Conservation (phyloP, 2,888 invertebrate genomes). For the Eumacrocentrus americanus region DNA sequence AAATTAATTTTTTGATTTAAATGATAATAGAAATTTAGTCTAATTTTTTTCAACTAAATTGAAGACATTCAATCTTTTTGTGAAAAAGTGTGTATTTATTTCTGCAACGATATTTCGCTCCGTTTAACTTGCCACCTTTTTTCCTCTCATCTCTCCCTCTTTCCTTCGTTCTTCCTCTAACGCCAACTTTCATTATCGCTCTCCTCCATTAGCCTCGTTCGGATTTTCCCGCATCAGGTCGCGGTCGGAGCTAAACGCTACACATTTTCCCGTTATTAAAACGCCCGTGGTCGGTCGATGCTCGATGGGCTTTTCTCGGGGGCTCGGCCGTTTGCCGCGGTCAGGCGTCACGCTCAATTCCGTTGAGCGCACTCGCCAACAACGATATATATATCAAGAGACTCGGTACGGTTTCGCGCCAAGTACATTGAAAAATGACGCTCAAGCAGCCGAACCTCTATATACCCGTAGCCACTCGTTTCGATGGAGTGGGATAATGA, state of each 20-base stretch:
- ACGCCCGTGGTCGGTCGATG: constrained; percentile 30
- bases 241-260: constrained; percentile 30
- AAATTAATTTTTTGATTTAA: neutral
- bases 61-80: too few species aligned
- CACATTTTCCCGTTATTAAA: constrained; percentile 40
- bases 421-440: neutral
- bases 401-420: neutral
- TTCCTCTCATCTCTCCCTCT: too few species aligned
- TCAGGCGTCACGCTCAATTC: constrained; percentile 21
- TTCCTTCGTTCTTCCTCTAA: constrained; percentile 12
- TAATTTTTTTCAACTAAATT: too few species aligned
- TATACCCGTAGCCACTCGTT: too few species aligned
- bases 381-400: neutral
- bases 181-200: constrained; percentile 41
- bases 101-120: neutral
- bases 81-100: neutral
- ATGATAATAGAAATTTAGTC: too few species aligned
- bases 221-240: constrained; percentile 38
- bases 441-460: constrained; percentile 1
- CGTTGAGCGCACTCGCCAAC: neutral
- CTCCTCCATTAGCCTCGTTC: constrained; percentile 49
- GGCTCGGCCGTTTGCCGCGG: constrained; percentile 18
- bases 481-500: too few species aligned
- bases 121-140: constrained; percentile 11
- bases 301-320: constrained; percentile 11